Evolutionary conservation across 2,888 invertebrate genomes (phyloP), one percentile per base, ranked within the genome.

Genomic region (Ashinkailepas kermadecensis): DNA sequence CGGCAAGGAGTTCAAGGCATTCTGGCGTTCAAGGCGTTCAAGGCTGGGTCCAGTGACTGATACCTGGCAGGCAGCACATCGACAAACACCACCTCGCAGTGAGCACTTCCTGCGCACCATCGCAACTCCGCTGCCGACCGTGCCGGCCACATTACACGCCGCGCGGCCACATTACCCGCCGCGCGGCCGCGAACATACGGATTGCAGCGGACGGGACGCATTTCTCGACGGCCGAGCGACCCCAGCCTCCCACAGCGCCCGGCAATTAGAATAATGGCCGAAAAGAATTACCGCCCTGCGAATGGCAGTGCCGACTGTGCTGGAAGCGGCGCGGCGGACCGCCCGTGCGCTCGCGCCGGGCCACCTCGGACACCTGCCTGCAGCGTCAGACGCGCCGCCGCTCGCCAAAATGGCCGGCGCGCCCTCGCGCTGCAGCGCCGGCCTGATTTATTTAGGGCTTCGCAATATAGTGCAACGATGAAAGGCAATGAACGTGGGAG

Each of bases 191-290:
- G 39, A n/a, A n/a, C 39, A 4, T 4, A 10, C 39, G 70, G 70
- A 10, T 67, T 25, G 67, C n/a, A 7, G 67, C n/a, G 9, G 67
- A 67, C 67, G n/a, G 67, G 9, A 0, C n/a, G 67, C 70, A 0
- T 70, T 70, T 23, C 13, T 39, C 7, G 70, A 0, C 39, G 15
- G n/a, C 65, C 13, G 70, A 12, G 39, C 15, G 15, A 3, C 67
- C 70, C 39, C 39, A 4, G 39, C 70, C 15, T 70, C 70, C 70
- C 70, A 70, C 70, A 12, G 70, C 13, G 70, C 13, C 15, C 0
- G 39, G 39, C 70, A 70, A 70, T 70, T 70, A 70, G 39, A 70
- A 70, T 70, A 70, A 70, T 70, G 70, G 70, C 39, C 23, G 70
- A 70, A 70, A 70, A 70, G 70, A 70, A 70, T 70, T 70, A 70